Conservation (phyloP, 1,140 invertebrate species). For the Halyomorpha halys region DNA sequence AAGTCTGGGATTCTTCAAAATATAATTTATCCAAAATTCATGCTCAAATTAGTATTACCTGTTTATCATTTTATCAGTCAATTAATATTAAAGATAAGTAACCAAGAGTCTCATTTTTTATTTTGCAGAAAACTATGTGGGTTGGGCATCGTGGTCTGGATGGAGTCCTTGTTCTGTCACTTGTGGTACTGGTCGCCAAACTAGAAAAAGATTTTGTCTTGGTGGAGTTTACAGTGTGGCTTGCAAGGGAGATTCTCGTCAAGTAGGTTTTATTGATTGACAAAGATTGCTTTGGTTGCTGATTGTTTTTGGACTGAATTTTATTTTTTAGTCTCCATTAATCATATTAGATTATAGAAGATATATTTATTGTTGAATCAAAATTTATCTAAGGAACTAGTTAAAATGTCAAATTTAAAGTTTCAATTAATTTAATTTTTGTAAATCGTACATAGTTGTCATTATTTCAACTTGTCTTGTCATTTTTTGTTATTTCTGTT, state of each 20-base stretch:
- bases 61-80: too few relatives aligned
- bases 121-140: neutral
- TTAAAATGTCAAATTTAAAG: too few relatives aligned
- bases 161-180: constrained; percentile 27
- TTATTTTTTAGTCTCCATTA: neutral
- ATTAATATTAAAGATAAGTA: too few relatives aligned
- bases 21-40: too few relatives aligned
- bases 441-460: too few relatives aligned
- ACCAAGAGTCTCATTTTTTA: neutral
- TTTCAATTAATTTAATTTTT: too few relatives aligned
- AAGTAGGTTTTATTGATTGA: constrained; percentile 10
- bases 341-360: too few relatives aligned
- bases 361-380: too few relatives aligned
- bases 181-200: constrained; percentile 26
- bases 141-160: constrained; percentile 25
- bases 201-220: constrained; percentile 31
- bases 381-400: too few relatives aligned
- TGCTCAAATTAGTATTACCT: neutral
- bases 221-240: constrained; percentile 26
- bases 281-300: neutral
- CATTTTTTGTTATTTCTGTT: too few relatives aligned
- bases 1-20: too few relatives aligned
- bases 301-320: neutral
- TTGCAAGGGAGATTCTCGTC: constrained; percentile 32
- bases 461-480: too few relatives aligned